A percentile compares a stretch with the other conserved stretches of the same genome.
Conservation (phyloP, 1,140 invertebrate species). For the Apis florea region DNA sequence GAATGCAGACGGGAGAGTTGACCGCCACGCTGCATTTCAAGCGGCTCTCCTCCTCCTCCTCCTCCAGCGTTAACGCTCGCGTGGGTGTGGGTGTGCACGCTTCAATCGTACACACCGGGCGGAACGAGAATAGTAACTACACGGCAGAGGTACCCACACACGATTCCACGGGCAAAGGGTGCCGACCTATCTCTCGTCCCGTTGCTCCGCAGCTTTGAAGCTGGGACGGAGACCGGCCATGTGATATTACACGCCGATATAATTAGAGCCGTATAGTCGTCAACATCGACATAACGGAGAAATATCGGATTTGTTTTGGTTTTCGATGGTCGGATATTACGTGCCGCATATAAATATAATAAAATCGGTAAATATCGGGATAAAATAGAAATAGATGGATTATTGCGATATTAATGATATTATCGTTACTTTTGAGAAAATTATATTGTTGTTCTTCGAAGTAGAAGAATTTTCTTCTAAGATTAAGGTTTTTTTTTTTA, state of each 20-base stretch:
- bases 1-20: conserved; percentile 43
- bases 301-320: neutral
- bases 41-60: neutral
- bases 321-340: too few species aligned
- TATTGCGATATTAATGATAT: too few species aligned
- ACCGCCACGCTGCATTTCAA: conserved; percentile 47
- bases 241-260: conserved; percentile 19
- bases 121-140: conserved; percentile 38
- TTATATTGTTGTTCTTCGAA: too few species aligned
- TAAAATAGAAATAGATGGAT: too few species aligned
- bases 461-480: too few species aligned
- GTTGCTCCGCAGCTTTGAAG: conserved; percentile 22
- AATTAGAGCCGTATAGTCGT: conserved; percentile 16
- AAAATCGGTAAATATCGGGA: too few species aligned
- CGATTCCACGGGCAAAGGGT: conserved; percentile 22
- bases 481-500: too few species aligned
- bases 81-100: conserved; percentile 28
- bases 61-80: neutral
- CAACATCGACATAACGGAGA: neutral
- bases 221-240: neutral
- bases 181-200: conserved; percentile 33
- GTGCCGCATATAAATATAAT: too few species aligned
- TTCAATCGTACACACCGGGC: conserved; percentile 30
- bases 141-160: conserved; percentile 33
- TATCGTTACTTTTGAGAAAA: too few species aligned